Conservation (phyloP, 2,113 vertebrate genomes). For the Platichthys flesus region DNA sequence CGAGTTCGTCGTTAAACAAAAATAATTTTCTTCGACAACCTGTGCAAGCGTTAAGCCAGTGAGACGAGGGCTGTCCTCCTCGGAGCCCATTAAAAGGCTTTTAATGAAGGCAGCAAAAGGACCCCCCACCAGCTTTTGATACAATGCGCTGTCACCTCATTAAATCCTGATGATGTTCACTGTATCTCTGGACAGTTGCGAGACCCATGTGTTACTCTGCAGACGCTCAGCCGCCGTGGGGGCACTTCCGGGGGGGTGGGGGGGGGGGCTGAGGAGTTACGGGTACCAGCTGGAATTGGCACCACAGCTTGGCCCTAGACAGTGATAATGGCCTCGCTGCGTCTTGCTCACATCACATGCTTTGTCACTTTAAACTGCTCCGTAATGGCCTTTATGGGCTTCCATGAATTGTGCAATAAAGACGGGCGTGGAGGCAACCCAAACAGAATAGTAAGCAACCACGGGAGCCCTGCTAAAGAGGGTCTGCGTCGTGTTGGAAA, state of each 20-base stretch:
- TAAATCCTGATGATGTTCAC: conserved; percentile 74
- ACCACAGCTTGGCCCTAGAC: conserved; percentile 53
- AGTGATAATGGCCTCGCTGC: conserved; percentile 64
- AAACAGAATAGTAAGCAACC: conserved; percentile 40
- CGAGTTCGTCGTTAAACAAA: conserved; percentile 72
- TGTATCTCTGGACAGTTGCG: conserved; percentile 39
- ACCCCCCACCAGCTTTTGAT: conserved; percentile 61
- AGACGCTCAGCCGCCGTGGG: conserved; percentile 39
- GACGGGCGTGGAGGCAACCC: conserved; percentile 14
- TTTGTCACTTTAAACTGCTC: conserved; percentile 67
- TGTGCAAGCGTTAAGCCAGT: conserved; percentile 60
- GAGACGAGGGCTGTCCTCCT: conserved; percentile 54
- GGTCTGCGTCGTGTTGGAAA: not conserved
- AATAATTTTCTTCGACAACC: conserved; percentile 75
- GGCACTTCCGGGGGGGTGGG: conserved; percentile 33
- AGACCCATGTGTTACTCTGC: conserved; percentile 56
- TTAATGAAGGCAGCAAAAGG: conserved; percentile 74
- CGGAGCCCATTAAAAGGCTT: conserved; percentile 75
- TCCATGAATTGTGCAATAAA: conserved; percentile 51
- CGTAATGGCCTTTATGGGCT: conserved; percentile 58
- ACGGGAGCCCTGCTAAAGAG: not conserved
- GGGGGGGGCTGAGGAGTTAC: not conserved
- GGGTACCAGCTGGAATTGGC: conserved; percentile 69
- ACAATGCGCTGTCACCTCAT: conserved; percentile 76
- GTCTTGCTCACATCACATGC: conserved; percentile 57